These are phyloP conservation scores for Goniozus legneri DNA, from an alignment of 1,140 invertebrate genomes.

Conservation along the genomic window DNA sequence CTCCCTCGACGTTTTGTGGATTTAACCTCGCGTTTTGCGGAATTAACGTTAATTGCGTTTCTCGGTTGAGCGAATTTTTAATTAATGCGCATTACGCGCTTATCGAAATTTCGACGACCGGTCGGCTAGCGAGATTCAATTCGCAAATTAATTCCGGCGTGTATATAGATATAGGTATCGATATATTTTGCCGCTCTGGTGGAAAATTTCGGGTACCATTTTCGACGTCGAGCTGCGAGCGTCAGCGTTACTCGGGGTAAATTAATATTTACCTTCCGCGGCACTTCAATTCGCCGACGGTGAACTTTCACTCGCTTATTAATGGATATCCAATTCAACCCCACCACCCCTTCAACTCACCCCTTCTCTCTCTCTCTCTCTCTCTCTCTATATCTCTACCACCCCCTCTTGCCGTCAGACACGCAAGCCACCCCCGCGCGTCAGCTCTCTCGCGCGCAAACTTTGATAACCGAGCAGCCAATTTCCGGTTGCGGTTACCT, in stretches of 20 bases:
- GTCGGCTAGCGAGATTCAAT: too few species aligned
- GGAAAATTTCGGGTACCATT: too few species aligned
- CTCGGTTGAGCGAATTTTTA: slow-evolving; percentile 51
- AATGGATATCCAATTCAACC: slow-evolving; percentile 39
- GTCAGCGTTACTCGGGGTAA: too few species aligned
- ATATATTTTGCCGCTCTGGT: too few species aligned
- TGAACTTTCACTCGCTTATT: slow-evolving; percentile 43
- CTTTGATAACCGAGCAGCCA: slow-evolving; percentile 49
- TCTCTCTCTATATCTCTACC: background rate
- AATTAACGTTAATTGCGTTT: slow-evolving; percentile 34
- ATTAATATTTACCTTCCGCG: slow-evolving; percentile 48
- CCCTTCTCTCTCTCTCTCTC: background rate
- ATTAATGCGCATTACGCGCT: too few species aligned
- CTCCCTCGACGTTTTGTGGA: too few species aligned
- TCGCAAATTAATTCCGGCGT: too few species aligned
- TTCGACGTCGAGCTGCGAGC: too few species aligned
- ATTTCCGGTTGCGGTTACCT: slow-evolving; percentile 48
- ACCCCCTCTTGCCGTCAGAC: slow-evolving; percentile 23
- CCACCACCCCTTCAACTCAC: slow-evolving; percentile 3
- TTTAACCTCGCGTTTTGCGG: background rate
- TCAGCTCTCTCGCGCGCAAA: too few species aligned
- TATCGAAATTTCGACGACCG: too few species aligned
- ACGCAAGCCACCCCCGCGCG: too few species aligned
- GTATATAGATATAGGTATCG: too few species aligned
- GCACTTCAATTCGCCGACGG: slow-evolving; percentile 28